These are phyloP conservation scores for Caenorhabditis afra DNA, from an alignment of 2,888 invertebrate species.

Conservation along the genomic window DNA sequence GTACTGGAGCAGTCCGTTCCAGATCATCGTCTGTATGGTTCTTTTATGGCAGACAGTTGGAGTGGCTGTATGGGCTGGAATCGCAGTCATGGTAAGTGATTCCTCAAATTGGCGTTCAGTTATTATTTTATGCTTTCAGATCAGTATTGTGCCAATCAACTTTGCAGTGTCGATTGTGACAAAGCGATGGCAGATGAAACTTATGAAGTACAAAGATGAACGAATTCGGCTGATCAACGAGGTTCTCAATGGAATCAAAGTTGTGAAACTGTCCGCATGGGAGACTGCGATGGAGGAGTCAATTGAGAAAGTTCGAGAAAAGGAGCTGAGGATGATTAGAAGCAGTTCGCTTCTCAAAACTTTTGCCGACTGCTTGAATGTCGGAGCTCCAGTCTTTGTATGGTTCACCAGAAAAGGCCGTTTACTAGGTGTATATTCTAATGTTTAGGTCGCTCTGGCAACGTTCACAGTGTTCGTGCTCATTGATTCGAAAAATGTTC, in stretches of 20 bases:
- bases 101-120: not conserved
- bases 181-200: constrained; percentile 84
- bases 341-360: constrained; percentile 75
- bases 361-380: constrained; percentile 75
- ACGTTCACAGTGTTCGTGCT: constrained; percentile 76
- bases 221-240: constrained; percentile 95
- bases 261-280: constrained; percentile 83
- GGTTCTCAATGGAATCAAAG: constrained; percentile 92
- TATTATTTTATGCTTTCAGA: constrained; percentile 15
- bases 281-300: constrained; percentile 81
- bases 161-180: constrained; percentile 73
- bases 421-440: too few species aligned
- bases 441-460: constrained; percentile 73
- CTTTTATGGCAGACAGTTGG: constrained; percentile 83
- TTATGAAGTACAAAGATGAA: constrained; percentile 95
- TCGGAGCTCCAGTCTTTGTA: constrained; percentile 77
- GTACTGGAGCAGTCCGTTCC: constrained; percentile 79
- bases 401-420: constrained; percentile 12
- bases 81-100: constrained; percentile 89
- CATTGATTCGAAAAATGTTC: constrained; percentile 69
- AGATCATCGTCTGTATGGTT: constrained; percentile 76
- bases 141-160: constrained; percentile 83
- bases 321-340: constrained; percentile 64
- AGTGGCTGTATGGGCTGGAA: constrained; percentile 91
- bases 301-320: constrained; percentile 66